A percentile compares a stretch with the other conserved stretches of the same genome.
Evolutionary conservation across 2,113 vertebrate genomes (phyloP).

Genomic region (Rhinopomastus cyanomelas): DNA sequence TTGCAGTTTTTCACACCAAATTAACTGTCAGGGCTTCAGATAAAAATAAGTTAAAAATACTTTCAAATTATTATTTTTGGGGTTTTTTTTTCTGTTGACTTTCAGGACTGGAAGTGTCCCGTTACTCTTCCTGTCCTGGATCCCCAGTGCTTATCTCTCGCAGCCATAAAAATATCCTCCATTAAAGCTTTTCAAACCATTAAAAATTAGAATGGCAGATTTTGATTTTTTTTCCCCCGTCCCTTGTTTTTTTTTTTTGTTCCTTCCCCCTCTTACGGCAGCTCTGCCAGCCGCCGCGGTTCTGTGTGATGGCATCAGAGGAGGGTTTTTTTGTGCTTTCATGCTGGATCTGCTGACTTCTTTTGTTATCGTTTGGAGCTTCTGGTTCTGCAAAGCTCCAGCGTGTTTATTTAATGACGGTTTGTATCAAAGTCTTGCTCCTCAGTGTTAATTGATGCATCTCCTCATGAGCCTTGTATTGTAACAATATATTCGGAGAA

Average conservation of each 20-base stretch:
- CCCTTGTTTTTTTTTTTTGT: no score
- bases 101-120: slow-evolving; percentile 63
- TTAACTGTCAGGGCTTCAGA: slow-evolving; percentile 81
- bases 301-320: slow-evolving; percentile 45
- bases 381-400: slow-evolving; percentile 60
- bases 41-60: slow-evolving; percentile 80
- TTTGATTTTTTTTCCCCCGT: neutral
- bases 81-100: slow-evolving; percentile 64
- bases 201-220: slow-evolving; percentile 57
- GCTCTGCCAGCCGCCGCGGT: slow-evolving; percentile 24
- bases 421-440: slow-evolving; percentile 65
- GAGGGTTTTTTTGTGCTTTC: slow-evolving; percentile 19
- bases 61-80: slow-evolving; percentile 74
- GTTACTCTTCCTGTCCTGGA: slow-evolving; percentile 65
- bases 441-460: slow-evolving; percentile 48
- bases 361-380: slow-evolving; percentile 58
- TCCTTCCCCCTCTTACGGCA: neutral
- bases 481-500: slow-evolving; percentile 52
- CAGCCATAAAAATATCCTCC: slow-evolving; percentile 49
- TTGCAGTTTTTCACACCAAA: slow-evolving; percentile 84
- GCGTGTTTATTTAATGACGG: slow-evolving; percentile 63
- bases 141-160: slow-evolving; percentile 59
- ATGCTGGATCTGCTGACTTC: neutral
- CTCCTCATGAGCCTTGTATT: slow-evolving; percentile 43
- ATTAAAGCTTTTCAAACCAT: slow-evolving; percentile 54